Base-by-base conservation (phyloP, 2,113 vertebrate genomes). In the Synodontis membranacea region DNA sequence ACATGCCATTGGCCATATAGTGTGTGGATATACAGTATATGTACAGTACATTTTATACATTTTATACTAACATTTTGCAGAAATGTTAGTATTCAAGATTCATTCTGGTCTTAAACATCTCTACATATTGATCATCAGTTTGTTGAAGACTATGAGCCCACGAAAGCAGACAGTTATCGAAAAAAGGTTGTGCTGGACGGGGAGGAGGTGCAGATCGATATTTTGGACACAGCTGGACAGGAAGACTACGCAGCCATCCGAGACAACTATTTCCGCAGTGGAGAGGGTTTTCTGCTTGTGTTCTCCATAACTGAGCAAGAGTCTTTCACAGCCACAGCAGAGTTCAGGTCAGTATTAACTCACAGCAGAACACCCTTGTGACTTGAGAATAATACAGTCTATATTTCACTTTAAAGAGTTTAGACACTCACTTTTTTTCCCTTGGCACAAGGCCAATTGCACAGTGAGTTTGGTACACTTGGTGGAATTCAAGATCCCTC, bases 201-300 rank as follows among this genome's bases (percentile, higher is more conserved):
- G 46, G 89, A 90, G 34, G 89, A 90, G 34, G 89, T 90, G 37
- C 89, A 90, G 84, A 90, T 90, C 39, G 89, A 90, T 72, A 90
- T 90, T 81, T 84, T 90, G 75, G 89, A 90, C 82, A 90, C 89
- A 9, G 89, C 89, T 25, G 89, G 89, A 8, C 89, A 90, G 82
- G 89, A 90, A 74, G 89, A 90, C 44, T 90, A 90, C 1, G 89
- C 89, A 21, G 89, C 89, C 25, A 90, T 90, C 58, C 80, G 89
- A 46, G 89, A 90, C 88, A 90, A 90, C 48, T 90, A 90, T 83
- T 90, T 90, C 84, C 89, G 89, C 21, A 90, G 89, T 12, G 89
- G 89, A 44, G 89, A 90, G 58, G 89, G 89, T 54, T 90, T 90
- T 82, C 75, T 90, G 58, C 88, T 88, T 34, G 89, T 90, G 37